These are phyloP conservation scores for Pristiophorus japonicus DNA, from an alignment of 2,113 vertebrate genomes.

Conservation along the genomic window DNA sequence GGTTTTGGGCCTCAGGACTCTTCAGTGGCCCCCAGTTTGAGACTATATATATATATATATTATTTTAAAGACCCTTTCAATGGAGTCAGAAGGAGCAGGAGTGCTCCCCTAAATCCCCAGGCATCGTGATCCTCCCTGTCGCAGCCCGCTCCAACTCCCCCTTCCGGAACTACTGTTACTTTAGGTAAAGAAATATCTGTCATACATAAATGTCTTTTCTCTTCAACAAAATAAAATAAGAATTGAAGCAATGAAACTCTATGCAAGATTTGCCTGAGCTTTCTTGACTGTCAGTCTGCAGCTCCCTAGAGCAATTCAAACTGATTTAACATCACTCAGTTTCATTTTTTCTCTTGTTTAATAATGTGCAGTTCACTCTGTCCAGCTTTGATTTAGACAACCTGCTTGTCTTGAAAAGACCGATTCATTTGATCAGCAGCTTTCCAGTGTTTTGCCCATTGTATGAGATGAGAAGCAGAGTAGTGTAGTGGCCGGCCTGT, in stretches of 20 bases:
- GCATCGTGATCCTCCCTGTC: not conserved
- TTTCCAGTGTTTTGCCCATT: conserved; percentile 65
- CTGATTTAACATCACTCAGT: conserved; percentile 81
- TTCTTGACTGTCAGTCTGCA: conserved; percentile 59
- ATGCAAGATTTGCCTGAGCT: not conserved
- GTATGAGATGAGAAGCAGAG: conserved; percentile 72
- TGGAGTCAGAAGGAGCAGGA: not conserved
- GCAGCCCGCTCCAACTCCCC: not conserved
- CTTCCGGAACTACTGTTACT: not conserved
- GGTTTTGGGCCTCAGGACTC: not conserved
- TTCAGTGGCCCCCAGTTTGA: not conserved
- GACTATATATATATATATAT: not conserved
- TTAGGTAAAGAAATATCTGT: not conserved
- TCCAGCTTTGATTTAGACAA: conserved; percentile 76
- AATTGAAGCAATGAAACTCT: not conserved
- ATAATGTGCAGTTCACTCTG: conserved; percentile 70
- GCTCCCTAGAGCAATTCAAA: conserved; percentile 68
- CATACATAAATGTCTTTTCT: not conserved
- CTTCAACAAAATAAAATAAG: conserved; percentile 15
- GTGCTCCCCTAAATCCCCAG: not conserved
- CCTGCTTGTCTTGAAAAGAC: conserved; percentile 71
- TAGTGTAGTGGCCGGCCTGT: conserved; percentile 73
- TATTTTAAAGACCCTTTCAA: not conserved
- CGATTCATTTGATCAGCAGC: conserved; percentile 72
- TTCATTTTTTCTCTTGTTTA: conserved; percentile 56